Percentiles rank a stretch among this genome's conserved stretches.
These are phyloP conservation scores for Pogoniulus pusillus DNA, from an alignment of 2,797 vertebrate species.

Conservation along the genomic window DNA sequence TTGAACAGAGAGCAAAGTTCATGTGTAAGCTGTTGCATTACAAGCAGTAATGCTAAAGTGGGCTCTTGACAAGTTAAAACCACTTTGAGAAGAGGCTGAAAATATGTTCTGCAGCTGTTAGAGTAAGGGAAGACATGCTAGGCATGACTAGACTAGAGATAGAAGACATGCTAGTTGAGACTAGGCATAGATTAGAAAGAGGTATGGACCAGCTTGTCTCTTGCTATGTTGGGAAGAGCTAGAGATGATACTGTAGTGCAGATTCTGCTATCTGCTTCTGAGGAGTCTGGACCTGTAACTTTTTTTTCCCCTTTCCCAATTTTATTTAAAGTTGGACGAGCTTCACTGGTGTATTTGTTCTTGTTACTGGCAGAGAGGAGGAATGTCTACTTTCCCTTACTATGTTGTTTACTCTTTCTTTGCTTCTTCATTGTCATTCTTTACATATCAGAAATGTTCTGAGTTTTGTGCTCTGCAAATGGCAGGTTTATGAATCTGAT, in stretches of 20 bases:
- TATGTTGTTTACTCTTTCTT: not conserved
- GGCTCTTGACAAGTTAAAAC: not conserved
- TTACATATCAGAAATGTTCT: not conserved
- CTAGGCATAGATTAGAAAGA: not conserved
- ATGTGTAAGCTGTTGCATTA: not conserved
- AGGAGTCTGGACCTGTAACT: not conserved
- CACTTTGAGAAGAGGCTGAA: not conserved
- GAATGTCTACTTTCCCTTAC: not conserved
- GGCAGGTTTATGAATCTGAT: not conserved
- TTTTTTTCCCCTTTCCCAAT: not conserved
- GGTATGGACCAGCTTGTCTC: not conserved
- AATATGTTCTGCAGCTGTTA: conserved; percentile 13
- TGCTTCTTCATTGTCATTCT: not conserved
- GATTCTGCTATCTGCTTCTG: not conserved
- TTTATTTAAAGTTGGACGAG: not conserved
- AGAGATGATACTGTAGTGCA: rapidly evolving
- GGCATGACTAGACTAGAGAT: no score
- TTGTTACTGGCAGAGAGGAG: not conserved
- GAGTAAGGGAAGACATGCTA: not conserved
- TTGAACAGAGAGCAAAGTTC: not conserved
- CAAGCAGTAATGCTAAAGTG: not conserved
- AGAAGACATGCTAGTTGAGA: no score
- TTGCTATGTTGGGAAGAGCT: not conserved
- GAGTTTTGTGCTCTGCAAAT: not conserved
- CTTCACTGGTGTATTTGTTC: not conserved